Evolutionary conservation across 2,113 vertebrate genomes (phyloP).

Genomic region (Anguilla japonica): DNA sequence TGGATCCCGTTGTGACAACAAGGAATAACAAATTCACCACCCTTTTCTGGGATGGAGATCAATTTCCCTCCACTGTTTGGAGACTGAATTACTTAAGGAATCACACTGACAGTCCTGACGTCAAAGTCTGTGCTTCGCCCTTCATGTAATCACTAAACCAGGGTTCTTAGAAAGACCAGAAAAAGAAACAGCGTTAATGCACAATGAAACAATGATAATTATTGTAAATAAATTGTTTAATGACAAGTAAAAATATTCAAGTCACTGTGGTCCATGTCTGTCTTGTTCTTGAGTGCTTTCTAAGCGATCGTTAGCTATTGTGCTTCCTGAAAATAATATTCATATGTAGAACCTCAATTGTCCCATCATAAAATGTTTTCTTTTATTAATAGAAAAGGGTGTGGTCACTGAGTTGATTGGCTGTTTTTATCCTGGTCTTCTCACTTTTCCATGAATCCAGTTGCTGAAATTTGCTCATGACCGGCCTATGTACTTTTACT

Average conservation of each 20-base stretch:
- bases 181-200: background rate
- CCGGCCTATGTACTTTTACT: background rate
- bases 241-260: too few relatives aligned
- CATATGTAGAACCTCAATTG: too few relatives aligned
- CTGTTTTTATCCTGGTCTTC: background rate
- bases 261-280: too few relatives aligned
- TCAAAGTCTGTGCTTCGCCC: background rate
- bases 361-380: background rate
- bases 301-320: too few relatives aligned
- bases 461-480: background rate
- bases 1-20: constrained; percentile 5
- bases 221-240: too few relatives aligned
- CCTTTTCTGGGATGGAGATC: background rate
- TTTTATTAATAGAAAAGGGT: background rate
- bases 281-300: too few relatives aligned
- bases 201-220: background rate
- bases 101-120: background rate
- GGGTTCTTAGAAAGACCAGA: background rate
- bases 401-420: background rate
- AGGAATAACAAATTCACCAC: background rate
- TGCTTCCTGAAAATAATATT: too few relatives aligned
- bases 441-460: background rate
- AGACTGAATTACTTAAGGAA: background rate
- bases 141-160: background rate
- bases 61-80: background rate